Base-by-base conservation (phyloP, 2,797 vertebrate species). In the Mormyrus hasselquistii region DNA sequence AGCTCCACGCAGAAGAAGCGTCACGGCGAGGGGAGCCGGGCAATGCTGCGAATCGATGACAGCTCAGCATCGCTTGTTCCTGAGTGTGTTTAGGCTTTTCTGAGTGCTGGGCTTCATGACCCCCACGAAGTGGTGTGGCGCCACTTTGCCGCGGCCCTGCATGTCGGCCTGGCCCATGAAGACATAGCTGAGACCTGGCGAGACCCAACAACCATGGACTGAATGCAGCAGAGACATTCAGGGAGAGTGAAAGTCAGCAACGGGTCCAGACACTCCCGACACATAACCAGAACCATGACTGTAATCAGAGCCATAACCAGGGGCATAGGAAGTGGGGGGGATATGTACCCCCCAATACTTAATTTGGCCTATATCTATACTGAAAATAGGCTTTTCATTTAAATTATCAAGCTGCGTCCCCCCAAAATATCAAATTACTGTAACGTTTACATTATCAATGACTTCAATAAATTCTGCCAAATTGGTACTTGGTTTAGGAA, bases 131-230 rank as follows among this genome's bases (percentile, higher is more conserved):
- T 97, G 98, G 89, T 97, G 97, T 0, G 99, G 99, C 89, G 97
- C 95, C 89, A 99, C 94, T 92, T 96, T 98, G 47, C 98, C 99
- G 87, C 95, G 95, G 2, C 98, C 98, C 0, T 99, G 97, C 59
- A 98, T 98, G 73, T 98, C 97, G 88, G 96, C 97, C 89, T 97
- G 96, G 89, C 99, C 99, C 99, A 99, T 99, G 94, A 99, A 97
- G 94, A 99, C 94, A 94, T 99, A 99, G 95, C 98, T 99, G 93
- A 99, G 95, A 94, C 99, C 99, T 99, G 93, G 89, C 91, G 94
- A 94, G 92, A 94, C 92, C 94, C 96, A 94, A 96, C 95, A 96
- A n/a, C 96, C 89, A 94, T 92, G 92, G 93, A 94, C 95, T 96
- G 95, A 96, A 96, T 96, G 96, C 95, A 95, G 96, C 95, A 94